Conservation (phyloP, 2,888 invertebrate genomes). For the Tetheella fluctuosa region DNA sequence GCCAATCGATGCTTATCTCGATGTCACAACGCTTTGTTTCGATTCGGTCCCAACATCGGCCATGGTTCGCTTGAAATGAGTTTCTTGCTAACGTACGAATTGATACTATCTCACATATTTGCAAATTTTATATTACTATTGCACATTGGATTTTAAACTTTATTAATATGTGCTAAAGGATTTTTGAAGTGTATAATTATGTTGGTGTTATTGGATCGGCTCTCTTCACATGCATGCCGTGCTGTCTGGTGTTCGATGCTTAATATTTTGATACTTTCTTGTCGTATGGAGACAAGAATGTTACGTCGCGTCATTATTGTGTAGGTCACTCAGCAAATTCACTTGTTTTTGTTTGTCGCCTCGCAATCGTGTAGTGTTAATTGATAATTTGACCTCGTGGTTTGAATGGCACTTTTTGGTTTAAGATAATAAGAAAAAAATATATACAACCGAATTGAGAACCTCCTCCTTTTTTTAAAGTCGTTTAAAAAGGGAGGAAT, state of each 20-base stretch:
- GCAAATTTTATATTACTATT: constrained; percentile 59
- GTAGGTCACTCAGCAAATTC: constrained; percentile 43
- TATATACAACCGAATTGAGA: too few relatives aligned
- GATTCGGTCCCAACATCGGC: constrained; percentile 77
- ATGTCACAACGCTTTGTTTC: constrained; percentile 83
- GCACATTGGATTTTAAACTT: constrained; percentile 45
- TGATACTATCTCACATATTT: constrained; percentile 70
- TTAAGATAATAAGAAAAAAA: neutral
- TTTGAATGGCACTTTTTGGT: constrained; percentile 6
- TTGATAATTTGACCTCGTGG: constrained; percentile 41
- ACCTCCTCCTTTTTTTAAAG: too few relatives aligned
- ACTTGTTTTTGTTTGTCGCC: constrained; percentile 35
- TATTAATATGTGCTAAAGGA: constrained; percentile 33
- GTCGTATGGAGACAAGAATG: constrained; percentile 58
- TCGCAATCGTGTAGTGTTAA: constrained; percentile 44
- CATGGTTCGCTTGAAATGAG: constrained; percentile 82
- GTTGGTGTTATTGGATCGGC: constrained; percentile 55
- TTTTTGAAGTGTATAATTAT: constrained; percentile 28
- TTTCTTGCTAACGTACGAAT: constrained; percentile 82
- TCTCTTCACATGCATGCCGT: constrained; percentile 78
- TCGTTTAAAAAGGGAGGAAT: too few relatives aligned
- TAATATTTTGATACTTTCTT: constrained; percentile 83
- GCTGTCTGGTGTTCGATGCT: constrained; percentile 72
- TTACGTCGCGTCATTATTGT: constrained; percentile 54
- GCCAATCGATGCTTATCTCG: constrained; percentile 78